Evolutionary conservation across 53 echinoderm and acorn worm genomes (phyloP).

Genomic region (Pentamera pediparva): DNA sequence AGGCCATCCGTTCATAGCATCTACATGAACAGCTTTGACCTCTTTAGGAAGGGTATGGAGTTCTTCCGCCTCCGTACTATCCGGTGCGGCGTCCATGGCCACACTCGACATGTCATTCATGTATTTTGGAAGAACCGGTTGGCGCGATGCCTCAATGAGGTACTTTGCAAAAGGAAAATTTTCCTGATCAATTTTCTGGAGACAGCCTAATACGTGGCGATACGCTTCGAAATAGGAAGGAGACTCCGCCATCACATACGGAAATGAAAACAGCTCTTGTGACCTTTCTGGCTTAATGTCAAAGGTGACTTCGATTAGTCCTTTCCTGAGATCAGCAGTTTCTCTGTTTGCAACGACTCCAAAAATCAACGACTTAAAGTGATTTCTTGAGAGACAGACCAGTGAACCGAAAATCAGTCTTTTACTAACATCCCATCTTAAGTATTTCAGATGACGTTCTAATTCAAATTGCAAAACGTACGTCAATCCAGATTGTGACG

Average conservation of each 20-base stretch:
- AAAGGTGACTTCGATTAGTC: conserved; percentile 50
- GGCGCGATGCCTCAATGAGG: conserved; percentile 36
- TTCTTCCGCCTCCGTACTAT: neutral
- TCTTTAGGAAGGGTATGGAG: neutral
- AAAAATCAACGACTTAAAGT: conserved; percentile 50
- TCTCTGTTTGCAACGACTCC: conserved; percentile 63
- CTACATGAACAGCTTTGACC: conserved; percentile 12
- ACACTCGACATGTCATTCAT: conserved; percentile 19
- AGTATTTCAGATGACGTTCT: neutral
- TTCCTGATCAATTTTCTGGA: conserved; percentile 41
- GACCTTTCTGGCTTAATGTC: conserved; percentile 13
- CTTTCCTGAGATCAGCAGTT: conserved; percentile 33
- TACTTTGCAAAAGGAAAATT: conserved; percentile 57
- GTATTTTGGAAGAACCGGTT: conserved; percentile 27
- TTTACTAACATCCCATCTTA: conserved; percentile 41
- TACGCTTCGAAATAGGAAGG: conserved; percentile 82
- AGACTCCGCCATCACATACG: conserved; percentile 75
- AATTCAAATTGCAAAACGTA: conserved; percentile 47
- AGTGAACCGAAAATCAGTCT: conserved; percentile 57
- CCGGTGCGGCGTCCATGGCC: neutral
- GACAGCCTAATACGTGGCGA: conserved; percentile 56
- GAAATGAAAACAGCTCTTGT: neutral
- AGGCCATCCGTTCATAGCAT: conserved; percentile 52
- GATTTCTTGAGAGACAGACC: conserved; percentile 68
- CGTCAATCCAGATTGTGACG: conserved; percentile 32